These are phyloP conservation scores for Dastarcus helophoroides DNA, from an alignment of 2,888 invertebrate species.

Conservation along the genomic window DNA sequence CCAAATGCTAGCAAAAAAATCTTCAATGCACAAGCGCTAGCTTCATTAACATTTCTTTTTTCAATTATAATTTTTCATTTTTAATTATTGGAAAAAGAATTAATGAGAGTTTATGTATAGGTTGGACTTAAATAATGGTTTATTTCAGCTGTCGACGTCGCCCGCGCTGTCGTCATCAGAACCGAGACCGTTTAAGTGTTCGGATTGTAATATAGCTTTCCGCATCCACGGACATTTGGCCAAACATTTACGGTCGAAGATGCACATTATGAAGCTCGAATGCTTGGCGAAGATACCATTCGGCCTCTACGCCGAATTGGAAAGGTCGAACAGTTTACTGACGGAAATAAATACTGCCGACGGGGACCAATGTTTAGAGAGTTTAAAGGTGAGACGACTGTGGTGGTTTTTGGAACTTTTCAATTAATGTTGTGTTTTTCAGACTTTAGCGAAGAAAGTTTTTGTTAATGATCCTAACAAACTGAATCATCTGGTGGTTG, in stretches of 20 bases:
- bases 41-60: no score
- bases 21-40: no score
- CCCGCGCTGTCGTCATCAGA: constrained; percentile 73
- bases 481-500: constrained; percentile 41
- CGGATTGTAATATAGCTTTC: constrained; percentile 92
- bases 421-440: constrained; percentile 26
- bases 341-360: constrained; percentile 94
- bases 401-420: neutral
- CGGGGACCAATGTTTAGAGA: constrained; percentile 87
- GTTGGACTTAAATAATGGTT: no score
- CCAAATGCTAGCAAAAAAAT: no score
- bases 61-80: no score
- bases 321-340: constrained; percentile 77
- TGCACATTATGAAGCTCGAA: constrained; percentile 90
- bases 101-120: no score
- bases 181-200: constrained; percentile 92
- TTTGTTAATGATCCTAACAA: constrained; percentile 73
- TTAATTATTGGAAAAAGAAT: no score
- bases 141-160: constrained; percentile 33
- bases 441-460: constrained; percentile 68
- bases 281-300: constrained; percentile 86
- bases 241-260: constrained; percentile 91
- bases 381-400: constrained; percentile 49
- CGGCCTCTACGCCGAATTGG: constrained; percentile 89
- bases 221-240: constrained; percentile 94